These are phyloP conservation scores for Falco berigora DNA, from an alignment of 2,797 vertebrate genomes.

Conservation along the genomic window DNA sequence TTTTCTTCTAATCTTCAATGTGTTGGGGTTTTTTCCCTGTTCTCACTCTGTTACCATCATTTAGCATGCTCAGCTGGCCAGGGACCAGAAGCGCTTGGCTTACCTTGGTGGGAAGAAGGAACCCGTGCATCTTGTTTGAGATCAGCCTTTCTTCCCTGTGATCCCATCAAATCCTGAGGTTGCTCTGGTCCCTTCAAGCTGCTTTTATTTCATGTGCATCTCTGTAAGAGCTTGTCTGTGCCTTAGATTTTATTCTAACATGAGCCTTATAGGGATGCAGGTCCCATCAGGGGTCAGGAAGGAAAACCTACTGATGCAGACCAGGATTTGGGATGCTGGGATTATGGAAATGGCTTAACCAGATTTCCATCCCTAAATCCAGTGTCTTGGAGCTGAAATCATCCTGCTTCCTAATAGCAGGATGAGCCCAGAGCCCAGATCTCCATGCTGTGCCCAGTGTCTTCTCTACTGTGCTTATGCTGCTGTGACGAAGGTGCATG, in stretches of 20 bases:
- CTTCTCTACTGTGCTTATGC: neutral
- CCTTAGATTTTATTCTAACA: neutral
- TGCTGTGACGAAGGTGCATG: neutral
- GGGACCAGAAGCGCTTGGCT: neutral
- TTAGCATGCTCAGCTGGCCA: neutral
- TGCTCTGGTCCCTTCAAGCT: neutral
- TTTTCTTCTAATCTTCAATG: neutral
- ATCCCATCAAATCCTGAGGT: neutral
- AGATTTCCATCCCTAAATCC: neutral
- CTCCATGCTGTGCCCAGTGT: neutral
- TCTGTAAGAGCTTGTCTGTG: neutral
- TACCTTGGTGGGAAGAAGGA: neutral
- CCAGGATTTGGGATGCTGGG: neutral
- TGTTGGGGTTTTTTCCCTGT: neutral
- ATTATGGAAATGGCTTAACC: neutral
- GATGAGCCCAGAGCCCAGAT: neutral
- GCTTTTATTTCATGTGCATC: neutral
- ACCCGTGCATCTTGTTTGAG: neutral
- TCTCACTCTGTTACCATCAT: neutral
- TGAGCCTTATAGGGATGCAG: neutral
- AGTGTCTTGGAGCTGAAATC: neutral
- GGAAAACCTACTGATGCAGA: neutral
- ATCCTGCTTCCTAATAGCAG: rapidly evolving
- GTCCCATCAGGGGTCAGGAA: neutral
- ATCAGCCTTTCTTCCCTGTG: neutral